Conservation (phyloP, 2,888 invertebrate genomes). For the Coremacera marginata region DNA sequence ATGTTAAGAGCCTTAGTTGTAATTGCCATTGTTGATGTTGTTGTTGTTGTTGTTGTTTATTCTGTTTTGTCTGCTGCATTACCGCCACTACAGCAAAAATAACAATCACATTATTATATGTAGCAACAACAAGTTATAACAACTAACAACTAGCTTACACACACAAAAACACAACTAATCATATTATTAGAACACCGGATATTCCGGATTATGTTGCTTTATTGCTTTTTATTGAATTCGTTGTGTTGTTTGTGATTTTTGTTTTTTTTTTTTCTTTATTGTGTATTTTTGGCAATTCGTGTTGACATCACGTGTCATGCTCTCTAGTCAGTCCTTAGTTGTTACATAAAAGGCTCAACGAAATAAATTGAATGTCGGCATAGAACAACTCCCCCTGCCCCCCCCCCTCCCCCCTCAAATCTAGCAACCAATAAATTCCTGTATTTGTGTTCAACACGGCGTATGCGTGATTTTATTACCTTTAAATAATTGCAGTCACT, state of each 20-base stretch:
- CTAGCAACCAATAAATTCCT: too few relatives aligned
- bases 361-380: neutral
- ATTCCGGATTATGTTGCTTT: conserved; percentile 34
- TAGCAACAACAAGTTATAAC: neutral
- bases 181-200: conserved; percentile 3
- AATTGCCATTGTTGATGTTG: neutral
- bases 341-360: neutral
- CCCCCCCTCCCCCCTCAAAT: too few relatives aligned
- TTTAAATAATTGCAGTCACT: neutral
- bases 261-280: neutral
- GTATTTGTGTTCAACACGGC: neutral
- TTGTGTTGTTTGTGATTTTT: neutral
- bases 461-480: conserved; percentile 1
- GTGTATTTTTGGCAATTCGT: neutral
- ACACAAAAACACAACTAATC: neutral
- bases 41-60: neutral
- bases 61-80: neutral
- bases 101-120: neutral
- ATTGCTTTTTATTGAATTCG: conserved; percentile 38
- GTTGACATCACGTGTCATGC: neutral
- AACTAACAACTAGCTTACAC: neutral
- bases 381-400: neutral
- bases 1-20: conserved; percentile 6
- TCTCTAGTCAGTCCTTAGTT: neutral
- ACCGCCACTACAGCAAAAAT: neutral